Percentiles rank a stretch among this genome's conserved stretches.
phyloP scores from a whole-genome alignment of 2,113 vertebrate species.

The Mirounga angustirostris region DNA sequence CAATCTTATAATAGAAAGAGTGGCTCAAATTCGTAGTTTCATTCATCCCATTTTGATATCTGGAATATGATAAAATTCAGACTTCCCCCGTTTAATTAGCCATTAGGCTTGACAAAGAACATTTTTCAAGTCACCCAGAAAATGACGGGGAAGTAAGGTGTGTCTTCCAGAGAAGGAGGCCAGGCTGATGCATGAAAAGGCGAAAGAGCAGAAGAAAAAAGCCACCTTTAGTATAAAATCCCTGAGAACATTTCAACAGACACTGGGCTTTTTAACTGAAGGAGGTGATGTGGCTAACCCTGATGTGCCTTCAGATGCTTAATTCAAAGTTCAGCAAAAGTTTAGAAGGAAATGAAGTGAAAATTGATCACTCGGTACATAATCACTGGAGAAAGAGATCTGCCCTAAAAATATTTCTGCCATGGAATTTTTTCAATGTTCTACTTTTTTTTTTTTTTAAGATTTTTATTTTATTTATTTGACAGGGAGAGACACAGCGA shows the following conservation, averaged over 20 bases:
- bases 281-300: neutral
- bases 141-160: slow-evolving; percentile 28
- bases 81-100: slow-evolving; percentile 43
- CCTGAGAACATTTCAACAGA: neutral
- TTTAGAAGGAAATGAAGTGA: slow-evolving; percentile 63
- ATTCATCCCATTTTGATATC: neutral
- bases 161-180: neutral
- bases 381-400: slow-evolving; percentile 8
- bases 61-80: slow-evolving; percentile 42
- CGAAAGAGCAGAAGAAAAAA: neutral
- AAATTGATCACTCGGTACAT: slow-evolving; percentile 55
- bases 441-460: slow-evolving; percentile 17
- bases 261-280: neutral
- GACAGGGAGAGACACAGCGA: too few species aligned
- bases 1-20: neutral
- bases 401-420: neutral
- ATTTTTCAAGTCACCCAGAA: slow-evolving; percentile 44
- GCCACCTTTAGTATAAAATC: neutral
- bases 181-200: neutral
- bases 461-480: too few species aligned
- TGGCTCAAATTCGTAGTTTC: neutral
- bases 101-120: slow-evolving; percentile 25
- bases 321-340: slow-evolving; percentile 55
- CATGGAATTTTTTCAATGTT: neutral
- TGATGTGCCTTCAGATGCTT: neutral